These are phyloP conservation scores for Pelochelys cantorii DNA, from an alignment of 2,797 vertebrate genomes.

Conservation along the genomic window DNA sequence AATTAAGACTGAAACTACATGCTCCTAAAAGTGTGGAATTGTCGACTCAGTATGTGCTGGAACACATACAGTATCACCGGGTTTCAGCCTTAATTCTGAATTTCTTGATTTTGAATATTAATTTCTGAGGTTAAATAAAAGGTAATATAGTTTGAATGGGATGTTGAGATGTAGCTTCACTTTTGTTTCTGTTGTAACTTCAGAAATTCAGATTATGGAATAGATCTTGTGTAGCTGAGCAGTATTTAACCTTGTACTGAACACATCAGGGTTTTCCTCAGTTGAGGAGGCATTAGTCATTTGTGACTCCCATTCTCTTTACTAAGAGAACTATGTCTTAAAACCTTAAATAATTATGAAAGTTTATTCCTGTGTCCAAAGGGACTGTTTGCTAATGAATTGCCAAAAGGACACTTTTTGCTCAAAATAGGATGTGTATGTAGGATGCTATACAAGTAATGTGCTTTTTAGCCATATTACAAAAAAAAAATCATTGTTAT, in stretches of 20 bases:
- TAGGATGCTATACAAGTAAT: constrained; percentile 3
- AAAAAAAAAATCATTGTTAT: constrained; percentile 5
- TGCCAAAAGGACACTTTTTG: constrained; percentile 55
- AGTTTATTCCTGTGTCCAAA: constrained; percentile 35
- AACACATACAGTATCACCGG: not conserved
- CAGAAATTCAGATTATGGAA: constrained; percentile 30
- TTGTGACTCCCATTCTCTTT: not conserved
- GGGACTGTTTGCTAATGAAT: constrained; percentile 2
- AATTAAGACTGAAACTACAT: not conserved
- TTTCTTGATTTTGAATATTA: constrained; percentile 2
- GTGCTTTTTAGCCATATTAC: constrained; percentile 25
- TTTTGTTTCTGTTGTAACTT: constrained; percentile 28
- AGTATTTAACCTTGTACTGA: not conserved
- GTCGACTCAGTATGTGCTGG: rapidly evolving
- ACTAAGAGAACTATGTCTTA: not conserved
- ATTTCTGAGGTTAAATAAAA: not conserved
- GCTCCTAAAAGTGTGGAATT: not conserved
- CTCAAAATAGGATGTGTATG: not conserved
- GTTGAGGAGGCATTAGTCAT: not conserved
- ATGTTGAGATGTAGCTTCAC: not conserved
- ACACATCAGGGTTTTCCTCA: constrained; percentile 7
- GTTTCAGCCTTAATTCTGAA: constrained; percentile 44
- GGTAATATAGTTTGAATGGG: constrained; percentile 48
- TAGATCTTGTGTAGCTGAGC: not conserved
- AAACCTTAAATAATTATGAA: not conserved